Conservation (phyloP, 2,888 invertebrate species). For the Apeira syringaria region DNA sequence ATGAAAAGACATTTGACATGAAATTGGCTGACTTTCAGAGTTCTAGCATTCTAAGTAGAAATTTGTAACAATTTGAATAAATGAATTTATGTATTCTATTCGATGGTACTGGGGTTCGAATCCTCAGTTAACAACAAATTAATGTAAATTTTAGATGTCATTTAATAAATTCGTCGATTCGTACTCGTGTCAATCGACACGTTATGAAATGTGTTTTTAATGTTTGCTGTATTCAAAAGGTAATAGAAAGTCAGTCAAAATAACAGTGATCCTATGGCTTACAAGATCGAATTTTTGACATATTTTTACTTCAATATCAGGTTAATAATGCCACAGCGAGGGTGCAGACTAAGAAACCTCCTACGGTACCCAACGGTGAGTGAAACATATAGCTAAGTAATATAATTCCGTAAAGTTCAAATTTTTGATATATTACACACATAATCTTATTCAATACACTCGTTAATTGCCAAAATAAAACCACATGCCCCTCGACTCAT, state of each 20-base stretch:
- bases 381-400: conserved; percentile 23
- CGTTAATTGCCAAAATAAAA: conserved; percentile 11
- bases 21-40: conserved; percentile 42
- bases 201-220: too few relatives aligned
- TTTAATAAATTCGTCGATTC: too few relatives aligned
- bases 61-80: too few relatives aligned
- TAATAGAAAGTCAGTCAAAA: conserved; percentile 49
- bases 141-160: too few relatives aligned
- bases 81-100: too few relatives aligned
- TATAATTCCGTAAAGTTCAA: conserved; percentile 11
- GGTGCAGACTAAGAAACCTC: conserved; percentile 99
- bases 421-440: conserved; percentile 7
- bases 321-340: conserved; percentile 99
- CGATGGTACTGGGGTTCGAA: conserved; percentile 54
- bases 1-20: conserved; percentile 32
- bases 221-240: too few relatives aligned
- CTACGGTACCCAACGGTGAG: conserved; percentile 96
- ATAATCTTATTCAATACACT: conserved; percentile 22
- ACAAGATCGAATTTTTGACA: conserved; percentile 50
- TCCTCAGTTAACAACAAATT: conserved; percentile 26
- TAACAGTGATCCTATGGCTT: conserved; percentile 23
- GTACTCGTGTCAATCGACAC: too few relatives aligned
- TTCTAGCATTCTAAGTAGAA: too few relatives aligned
- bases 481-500: conserved; percentile 16
- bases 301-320: conserved; percentile 84